phyloP scores from a whole-genome alignment of 2,888 invertebrate genomes.

The Holacanthella duospinosa region DNA sequence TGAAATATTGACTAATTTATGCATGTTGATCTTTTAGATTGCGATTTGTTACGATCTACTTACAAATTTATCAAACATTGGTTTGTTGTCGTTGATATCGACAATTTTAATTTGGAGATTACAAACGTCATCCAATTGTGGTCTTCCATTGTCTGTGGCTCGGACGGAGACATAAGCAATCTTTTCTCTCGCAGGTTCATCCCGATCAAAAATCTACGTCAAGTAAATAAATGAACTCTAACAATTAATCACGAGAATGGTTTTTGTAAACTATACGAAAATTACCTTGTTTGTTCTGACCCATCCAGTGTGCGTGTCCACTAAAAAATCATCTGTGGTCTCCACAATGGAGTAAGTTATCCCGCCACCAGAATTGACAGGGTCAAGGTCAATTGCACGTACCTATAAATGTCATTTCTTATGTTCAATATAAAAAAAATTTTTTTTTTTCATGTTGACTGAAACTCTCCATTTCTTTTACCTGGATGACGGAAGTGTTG shows the following conservation, averaged over 20 bases:
- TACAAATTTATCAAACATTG: constrained; percentile 69
- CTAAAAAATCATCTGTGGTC: constrained; percentile 57
- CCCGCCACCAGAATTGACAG: constrained; percentile 60
- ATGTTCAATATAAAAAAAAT: background rate
- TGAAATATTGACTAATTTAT: too few species aligned
- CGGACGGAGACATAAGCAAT: constrained; percentile 70
- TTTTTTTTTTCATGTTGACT: too few species aligned
- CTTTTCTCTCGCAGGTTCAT: constrained; percentile 76
- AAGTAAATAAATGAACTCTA: background rate
- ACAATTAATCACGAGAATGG: background rate
- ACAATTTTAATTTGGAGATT: constrained; percentile 80
- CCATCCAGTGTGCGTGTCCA: constrained; percentile 62
- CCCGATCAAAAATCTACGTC: constrained; percentile 69
- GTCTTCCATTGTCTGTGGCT: constrained; percentile 85
- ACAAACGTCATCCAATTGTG: constrained; percentile 82
- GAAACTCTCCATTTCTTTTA: constrained; percentile 44
- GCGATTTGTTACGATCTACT: constrained; percentile 41
- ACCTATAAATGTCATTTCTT: constrained; percentile 46
- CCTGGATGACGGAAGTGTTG: constrained; percentile 63
- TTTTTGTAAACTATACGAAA: background rate
- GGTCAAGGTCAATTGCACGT: constrained; percentile 61
- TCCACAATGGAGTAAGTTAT: constrained; percentile 76
- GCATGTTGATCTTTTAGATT: too few species aligned
- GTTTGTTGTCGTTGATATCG: constrained; percentile 86
- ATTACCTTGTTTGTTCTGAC: constrained; percentile 60